Percentiles rank a stretch among this genome's conserved stretches.
Conservation (phyloP, 2,797 vertebrate genomes). For the Crenichthys baileyi region DNA sequence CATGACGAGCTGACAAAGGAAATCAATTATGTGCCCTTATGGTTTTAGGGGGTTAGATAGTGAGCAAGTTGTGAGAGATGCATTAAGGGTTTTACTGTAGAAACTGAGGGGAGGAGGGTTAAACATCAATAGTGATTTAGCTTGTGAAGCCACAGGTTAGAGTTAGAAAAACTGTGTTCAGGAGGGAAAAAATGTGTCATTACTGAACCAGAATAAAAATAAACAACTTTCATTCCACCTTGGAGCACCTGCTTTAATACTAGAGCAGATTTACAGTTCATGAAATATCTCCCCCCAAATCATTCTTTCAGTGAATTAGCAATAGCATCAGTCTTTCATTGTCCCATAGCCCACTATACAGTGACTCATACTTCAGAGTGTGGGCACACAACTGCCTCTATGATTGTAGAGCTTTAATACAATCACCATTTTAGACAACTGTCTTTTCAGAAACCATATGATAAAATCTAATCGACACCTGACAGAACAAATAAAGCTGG, state of each 20-base stretch:
- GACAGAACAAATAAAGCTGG: not conserved
- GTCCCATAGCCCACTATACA: slow-evolving; percentile 15
- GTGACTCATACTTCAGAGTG: slow-evolving; percentile 21
- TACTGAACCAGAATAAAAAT: not conserved
- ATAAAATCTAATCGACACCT: slow-evolving; percentile 28
- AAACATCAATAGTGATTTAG: slow-evolving; percentile 52
- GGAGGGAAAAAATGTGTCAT: slow-evolving; percentile 15
- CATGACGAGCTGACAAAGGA: slow-evolving; percentile 4
- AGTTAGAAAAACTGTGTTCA: not conserved
- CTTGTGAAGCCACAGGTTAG: slow-evolving; percentile 17
- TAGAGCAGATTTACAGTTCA: not conserved
- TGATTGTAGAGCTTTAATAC: slow-evolving; percentile 23
- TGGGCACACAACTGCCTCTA: slow-evolving; percentile 26
- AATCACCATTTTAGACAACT: slow-evolving; percentile 22
- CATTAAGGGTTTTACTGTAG: slow-evolving; percentile 11
- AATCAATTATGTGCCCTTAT: slow-evolving; percentile 38
- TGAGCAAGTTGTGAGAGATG: slow-evolving; percentile 22
- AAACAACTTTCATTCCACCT: slow-evolving; percentile 1
- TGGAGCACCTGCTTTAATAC: not conserved
- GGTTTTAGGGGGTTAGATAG: slow-evolving; percentile 13
- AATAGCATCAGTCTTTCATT: slow-evolving; percentile 34
- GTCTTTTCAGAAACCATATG: slow-evolving; percentile 6
- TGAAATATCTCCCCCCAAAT: slow-evolving; percentile 23
- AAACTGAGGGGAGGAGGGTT: slow-evolving; percentile 15
- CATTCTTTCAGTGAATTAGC: slow-evolving; percentile 35